Base-by-base conservation (phyloP, 35 echinoderm and acorn worm species). In the Stichopus chloronotus region DNA sequence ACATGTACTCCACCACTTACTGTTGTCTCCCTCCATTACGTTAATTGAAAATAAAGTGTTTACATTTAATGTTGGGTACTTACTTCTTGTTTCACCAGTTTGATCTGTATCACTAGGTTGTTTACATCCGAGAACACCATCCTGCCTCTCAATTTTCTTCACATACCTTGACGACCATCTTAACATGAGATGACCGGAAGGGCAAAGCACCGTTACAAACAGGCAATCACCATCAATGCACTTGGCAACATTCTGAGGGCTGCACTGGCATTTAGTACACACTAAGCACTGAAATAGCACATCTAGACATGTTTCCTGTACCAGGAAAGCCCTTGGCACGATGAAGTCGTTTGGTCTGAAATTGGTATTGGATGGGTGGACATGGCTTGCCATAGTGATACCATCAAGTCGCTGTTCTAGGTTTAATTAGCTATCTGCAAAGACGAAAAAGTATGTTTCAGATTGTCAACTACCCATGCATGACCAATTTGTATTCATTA, bases 121-220 rank as follows among this genome's bases (percentile, higher is more conserved):
- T 43, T 43, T 43, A 43, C 30, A 43, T 43, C 30, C 30, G 30
- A 43, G 30, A 5, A n/a, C 19, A n/a, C 6, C 11, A 74, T 7
- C 22, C 55, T 85, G 82, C 20, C 17, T 85, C 21, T 85, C 55
- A 58, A 85, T 85, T 20, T 23, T n/a, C 23, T 85, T 55, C n/a
- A 56, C 55, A 20, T 56, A 85, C 20, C 55, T 58, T 9, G 82
- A 85, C 7, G 82, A 85, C 82, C 82, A 85, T n/a, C 57, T 53
- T 12, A 85, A 85, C 10, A 85, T 14, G 21, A n/a, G 82, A 58
- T 85, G 82, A 58, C 82, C 82, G 4, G 82, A 85, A 19, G 82
- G 57, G 20, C 82, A 85, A 85, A 58, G 58, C 56, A 85, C 43
- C 22, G 55, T 85, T 20, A 85, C 82, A 85, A 57, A 58, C 55